These are phyloP conservation scores for Leptinotarsa peninsularis DNA, from an alignment of 2,888 invertebrate species.

Conservation along the genomic window DNA sequence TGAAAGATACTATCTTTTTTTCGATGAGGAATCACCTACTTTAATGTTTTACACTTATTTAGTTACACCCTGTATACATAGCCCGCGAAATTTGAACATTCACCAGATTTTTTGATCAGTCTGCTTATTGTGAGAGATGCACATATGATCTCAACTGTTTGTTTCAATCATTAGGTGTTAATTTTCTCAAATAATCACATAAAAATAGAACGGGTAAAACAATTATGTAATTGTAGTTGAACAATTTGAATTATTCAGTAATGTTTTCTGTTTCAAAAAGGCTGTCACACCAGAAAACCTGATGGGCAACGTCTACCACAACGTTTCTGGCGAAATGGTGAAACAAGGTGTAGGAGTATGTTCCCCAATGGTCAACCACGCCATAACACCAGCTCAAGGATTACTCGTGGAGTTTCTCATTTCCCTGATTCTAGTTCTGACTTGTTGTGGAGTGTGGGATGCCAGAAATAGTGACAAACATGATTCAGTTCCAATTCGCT, in stretches of 20 bases:
- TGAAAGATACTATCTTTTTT: too few relatives aligned
- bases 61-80: too few relatives aligned
- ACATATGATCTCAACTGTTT: too few relatives aligned
- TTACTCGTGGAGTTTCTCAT: constrained; percentile 75
- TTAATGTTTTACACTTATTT: too few relatives aligned
- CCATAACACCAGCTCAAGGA: constrained; percentile 67
- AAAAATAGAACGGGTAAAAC: too few relatives aligned
- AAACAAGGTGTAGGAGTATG: constrained; percentile 53
- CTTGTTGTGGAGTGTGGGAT: constrained; percentile 81
- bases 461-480: constrained; percentile 74
- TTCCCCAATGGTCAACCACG: constrained; percentile 54
- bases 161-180: too few relatives aligned
- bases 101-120: too few relatives aligned
- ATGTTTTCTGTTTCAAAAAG: constrained; percentile 42
- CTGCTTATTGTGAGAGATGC: too few relatives aligned
- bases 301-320: constrained; percentile 40
- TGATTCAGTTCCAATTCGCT: constrained; percentile 76
- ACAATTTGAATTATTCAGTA: background rate
- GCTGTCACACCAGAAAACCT: constrained; percentile 52
- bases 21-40: too few relatives aligned
- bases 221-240: background rate
- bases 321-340: constrained; percentile 30
- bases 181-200: too few relatives aligned
- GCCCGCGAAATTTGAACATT: too few relatives aligned
- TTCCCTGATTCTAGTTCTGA: constrained; percentile 74